phyloP scores from a whole-genome alignment of 2,888 invertebrate species.

The Chironomus tentans region DNA sequence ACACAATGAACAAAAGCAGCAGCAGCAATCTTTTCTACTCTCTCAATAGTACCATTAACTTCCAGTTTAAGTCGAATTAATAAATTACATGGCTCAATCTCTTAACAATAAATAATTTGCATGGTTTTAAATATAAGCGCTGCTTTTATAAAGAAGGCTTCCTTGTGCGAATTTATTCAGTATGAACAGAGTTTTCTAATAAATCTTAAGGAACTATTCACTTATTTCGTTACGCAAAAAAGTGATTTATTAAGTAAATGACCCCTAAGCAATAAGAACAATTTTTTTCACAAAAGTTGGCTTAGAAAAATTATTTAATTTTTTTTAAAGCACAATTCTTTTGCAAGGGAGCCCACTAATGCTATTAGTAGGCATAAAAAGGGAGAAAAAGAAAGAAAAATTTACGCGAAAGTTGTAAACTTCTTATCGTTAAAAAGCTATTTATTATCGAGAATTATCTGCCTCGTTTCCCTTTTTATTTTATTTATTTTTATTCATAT shows the following conservation, averaged over 20 bases:
- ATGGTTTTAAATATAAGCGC: not conserved
- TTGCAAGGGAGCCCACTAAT: no score
- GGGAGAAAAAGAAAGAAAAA: slow-evolving; percentile 5
- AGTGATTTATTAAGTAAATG: no score
- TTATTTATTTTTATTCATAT: not conserved
- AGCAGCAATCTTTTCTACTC: not conserved
- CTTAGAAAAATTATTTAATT: no score
- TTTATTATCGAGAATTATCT: slow-evolving; percentile 15
- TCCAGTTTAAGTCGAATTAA: slow-evolving; percentile 8
- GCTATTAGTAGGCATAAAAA: not conserved
- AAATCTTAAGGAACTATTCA: no score
- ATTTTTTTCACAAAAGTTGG: no score
- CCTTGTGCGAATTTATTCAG: not conserved
- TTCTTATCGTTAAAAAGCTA: slow-evolving; percentile 25
- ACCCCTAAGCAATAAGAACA: no score
- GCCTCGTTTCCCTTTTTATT: slow-evolving; percentile 2
- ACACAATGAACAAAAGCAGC: not conserved
- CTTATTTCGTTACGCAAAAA: no score
- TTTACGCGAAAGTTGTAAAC: slow-evolving; percentile 24
- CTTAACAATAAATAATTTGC: slow-evolving; percentile 23
- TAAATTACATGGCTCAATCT: slow-evolving; percentile 19
- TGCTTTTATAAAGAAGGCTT: not conserved
- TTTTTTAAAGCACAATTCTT: no score
- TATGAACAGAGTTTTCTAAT: no score
- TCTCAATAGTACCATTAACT: not conserved